Percentiles rank a stretch among this genome's conserved stretches.
These are phyloP conservation scores for Rhaphigaster nebulosa DNA, from an alignment of 2,888 invertebrate species.

Conservation along the genomic window DNA sequence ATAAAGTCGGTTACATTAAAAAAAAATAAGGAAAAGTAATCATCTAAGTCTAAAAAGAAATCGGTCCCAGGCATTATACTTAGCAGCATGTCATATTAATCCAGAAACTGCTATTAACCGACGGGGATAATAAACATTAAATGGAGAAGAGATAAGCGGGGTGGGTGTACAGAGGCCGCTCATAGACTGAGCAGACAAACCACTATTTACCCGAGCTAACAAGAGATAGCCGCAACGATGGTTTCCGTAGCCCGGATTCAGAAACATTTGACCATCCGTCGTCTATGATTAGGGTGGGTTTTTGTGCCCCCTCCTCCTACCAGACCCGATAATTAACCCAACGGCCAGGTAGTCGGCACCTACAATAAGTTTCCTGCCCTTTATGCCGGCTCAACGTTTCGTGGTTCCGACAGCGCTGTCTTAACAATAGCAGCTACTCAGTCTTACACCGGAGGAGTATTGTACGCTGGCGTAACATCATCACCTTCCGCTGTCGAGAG, in stretches of 20 bases:
- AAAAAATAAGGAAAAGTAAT: neutral
- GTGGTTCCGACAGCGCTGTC: slow-evolving; percentile 47
- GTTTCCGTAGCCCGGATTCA: neutral
- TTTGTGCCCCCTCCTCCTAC: neutral
- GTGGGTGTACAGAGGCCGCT: neutral
- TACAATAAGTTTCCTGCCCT: slow-evolving; percentile 56
- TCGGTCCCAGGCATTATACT: neutral
- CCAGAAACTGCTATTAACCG: neutral
- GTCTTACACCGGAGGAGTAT: slow-evolving; percentile 30
- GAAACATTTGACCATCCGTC: slow-evolving; percentile 14
- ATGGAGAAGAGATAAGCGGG: neutral
- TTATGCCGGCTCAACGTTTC: slow-evolving; percentile 45
- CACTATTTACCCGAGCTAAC: slow-evolving; percentile 37
- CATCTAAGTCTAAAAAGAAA: neutral
- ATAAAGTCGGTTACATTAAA: no score
- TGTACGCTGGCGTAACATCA: slow-evolving; percentile 33
- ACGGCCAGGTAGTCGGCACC: slow-evolving; percentile 36
- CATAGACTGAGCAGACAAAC: neutral
- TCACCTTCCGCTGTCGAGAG: slow-evolving; percentile 47
- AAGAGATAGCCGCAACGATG: neutral
- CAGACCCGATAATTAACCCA: slow-evolving; percentile 15
- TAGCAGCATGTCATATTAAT: neutral
- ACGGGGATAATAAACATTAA: neutral
- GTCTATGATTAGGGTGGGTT: slow-evolving; percentile 29
- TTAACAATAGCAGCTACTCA: slow-evolving; percentile 37